Conservation (phyloP, 2,888 invertebrate species). For the Melanotus villosus region DNA sequence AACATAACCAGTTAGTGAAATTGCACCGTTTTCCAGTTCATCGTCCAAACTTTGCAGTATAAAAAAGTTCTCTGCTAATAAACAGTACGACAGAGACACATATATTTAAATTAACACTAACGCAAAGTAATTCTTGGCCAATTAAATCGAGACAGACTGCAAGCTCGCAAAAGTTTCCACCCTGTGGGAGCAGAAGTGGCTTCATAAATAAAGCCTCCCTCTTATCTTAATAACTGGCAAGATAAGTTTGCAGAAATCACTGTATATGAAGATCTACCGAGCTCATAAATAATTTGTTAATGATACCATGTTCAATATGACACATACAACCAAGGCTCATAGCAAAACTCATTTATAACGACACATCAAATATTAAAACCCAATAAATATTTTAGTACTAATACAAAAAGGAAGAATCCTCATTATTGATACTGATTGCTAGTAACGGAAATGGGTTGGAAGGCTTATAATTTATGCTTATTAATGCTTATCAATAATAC, state of each 20-base stretch:
- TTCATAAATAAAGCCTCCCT: slow-evolving; percentile 38
- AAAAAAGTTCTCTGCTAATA: slow-evolving; percentile 22
- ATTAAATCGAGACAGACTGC: slow-evolving; percentile 42
- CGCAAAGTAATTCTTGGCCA: slow-evolving; percentile 37
- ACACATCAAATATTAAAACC: no score
- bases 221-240: slow-evolving; percentile 39
- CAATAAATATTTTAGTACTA: no score
- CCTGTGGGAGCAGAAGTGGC: slow-evolving; percentile 34
- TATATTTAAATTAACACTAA: slow-evolving; percentile 41
- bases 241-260: slow-evolving; percentile 33
- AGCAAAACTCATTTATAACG: not conserved
- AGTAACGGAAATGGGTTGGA: no score
- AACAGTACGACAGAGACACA: slow-evolving; percentile 28
- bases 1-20: not conserved
- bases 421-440: no score
- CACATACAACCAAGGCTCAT: not conserved
- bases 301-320: not conserved
- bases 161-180: slow-evolving; percentile 37
- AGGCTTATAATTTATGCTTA: no score
- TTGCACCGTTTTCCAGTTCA: not conserved
- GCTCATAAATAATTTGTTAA: not conserved
- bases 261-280: slow-evolving; percentile 1
- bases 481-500: no score
- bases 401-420: no score
- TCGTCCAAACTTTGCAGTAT: not conserved